Base-by-base conservation (phyloP, 2,113 vertebrate genomes). In the Leptobrachium leishanense region DNA sequence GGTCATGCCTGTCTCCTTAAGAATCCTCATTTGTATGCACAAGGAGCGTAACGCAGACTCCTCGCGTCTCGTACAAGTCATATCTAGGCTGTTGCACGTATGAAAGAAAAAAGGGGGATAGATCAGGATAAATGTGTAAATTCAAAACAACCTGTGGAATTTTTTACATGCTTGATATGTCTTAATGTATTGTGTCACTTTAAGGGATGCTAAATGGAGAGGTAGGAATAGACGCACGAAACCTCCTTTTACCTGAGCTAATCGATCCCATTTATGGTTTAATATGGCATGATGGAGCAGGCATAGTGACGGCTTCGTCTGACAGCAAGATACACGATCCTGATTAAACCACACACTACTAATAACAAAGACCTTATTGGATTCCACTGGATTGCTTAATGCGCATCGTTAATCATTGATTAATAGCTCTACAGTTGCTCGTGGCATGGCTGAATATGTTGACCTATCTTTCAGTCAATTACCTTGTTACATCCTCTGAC, bases 21-120 rank as follows among this genome's bases (percentile, higher is more conserved):
- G 43, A 59, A 8, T 1, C 31, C 72, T 68, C 62, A 81, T 81
- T 81, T 74, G 64, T 81, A 81, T 81, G 64, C 72, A 6, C 31
- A 43, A 41, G 31, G 39, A 54, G 55, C 12, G 20, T 68, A 41
- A 74, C 50, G 41, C 9, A 12, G 69, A 72, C 20, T 72, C 69
- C 20, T 42, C 6, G 55, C 8, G 64, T 74, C 59, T 44, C 43
- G 41, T 68, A 76, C 64, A 76, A 59, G 65, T 43, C 31, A 66
- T 59, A 74, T 67, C 70, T 67, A 43, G 20, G 62, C 41, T 6
- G 53, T 73, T 15, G 15, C 11, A 73, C 70, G 74, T 73, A 63
- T 42, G 68, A 67, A 68, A 67, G 70, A n/a, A 63, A 79, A 73
- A 31, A 31, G 20, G 63, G 50, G 41, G 6, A 13, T 74, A 53